Percentiles rank a stretch among this genome's conserved stretches.
Conservation (phyloP, 2,888 invertebrate species). For the Lithophane ornitopus region DNA sequence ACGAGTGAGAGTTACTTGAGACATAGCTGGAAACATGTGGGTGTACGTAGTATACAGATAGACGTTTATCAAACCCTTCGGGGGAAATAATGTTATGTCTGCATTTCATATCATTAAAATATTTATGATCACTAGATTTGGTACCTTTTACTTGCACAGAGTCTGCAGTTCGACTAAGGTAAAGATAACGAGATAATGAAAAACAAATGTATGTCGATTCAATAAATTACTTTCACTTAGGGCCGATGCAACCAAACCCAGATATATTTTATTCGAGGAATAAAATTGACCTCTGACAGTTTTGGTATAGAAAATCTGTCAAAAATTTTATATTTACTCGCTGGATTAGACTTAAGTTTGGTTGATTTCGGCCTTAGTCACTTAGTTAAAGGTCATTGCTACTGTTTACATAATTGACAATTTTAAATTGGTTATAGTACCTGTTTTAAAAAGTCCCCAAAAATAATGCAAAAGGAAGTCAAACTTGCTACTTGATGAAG, state of each 20-base stretch:
- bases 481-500: constrained; percentile 88
- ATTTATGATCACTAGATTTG: neutral
- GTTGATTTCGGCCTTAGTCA: too few relatives aligned
- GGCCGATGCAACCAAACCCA: too few relatives aligned
- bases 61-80: neutral
- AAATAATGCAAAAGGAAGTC: constrained; percentile 83
- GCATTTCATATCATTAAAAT: too few relatives aligned
- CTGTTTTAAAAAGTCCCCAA: neutral
- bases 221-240: neutral
- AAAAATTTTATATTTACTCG: too few relatives aligned
- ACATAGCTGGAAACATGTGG: too few relatives aligned
- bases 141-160: neutral
- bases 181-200: neutral
- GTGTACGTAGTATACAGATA: neutral
- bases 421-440: neutral
- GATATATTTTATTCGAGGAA: too few relatives aligned
- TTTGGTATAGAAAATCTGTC: too few relatives aligned
- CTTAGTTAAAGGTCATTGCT: neutral
- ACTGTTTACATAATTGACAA: neutral
- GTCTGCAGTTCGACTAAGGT: too few relatives aligned
- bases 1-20: too few relatives aligned
- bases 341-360: too few relatives aligned
- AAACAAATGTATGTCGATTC: neutral
- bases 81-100: too few relatives aligned
- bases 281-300: too few relatives aligned